Evolutionary conservation across 2,113 vertebrate species (phyloP).

Genomic region (Vulpes ferrilata): DNA sequence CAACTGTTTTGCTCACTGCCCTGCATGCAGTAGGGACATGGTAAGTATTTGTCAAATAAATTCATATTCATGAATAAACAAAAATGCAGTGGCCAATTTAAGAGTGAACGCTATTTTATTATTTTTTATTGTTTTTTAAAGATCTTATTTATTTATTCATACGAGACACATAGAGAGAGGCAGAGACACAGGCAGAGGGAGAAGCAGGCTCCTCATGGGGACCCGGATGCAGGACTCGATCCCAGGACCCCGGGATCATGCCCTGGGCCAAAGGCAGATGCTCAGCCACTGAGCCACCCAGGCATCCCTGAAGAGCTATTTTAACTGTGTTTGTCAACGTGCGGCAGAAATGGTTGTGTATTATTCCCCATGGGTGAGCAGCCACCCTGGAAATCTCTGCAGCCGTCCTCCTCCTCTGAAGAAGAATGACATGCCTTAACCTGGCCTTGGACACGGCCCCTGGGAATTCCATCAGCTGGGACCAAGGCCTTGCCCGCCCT

Average conservation of each 20-base stretch:
- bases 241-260: no score
- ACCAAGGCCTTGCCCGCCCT: neutral
- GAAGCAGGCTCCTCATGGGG: no score
- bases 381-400: neutral
- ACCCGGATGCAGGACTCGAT: no score
- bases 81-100: neutral
- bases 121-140: no score
- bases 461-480: neutral
- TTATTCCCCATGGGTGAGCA: rapidly evolving
- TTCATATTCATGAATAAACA: neutral
- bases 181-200: no score
- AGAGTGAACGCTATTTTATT: no score
- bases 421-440: no score
- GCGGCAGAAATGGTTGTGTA: no score
- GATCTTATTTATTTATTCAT: no score
- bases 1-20: neutral
- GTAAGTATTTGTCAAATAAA: neutral
- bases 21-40: neutral
- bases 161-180: no score
- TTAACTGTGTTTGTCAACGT: neutral
- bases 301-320: neutral
- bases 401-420: neutral
- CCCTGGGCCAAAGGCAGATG: no score
- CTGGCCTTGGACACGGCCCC: rapidly evolving
- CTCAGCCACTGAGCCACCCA: no score